Evolutionary conservation across 2,888 invertebrate species (phyloP), one percentile per base, ranked within the genome.

Genomic region (Phragmatobia fuliginosa): DNA sequence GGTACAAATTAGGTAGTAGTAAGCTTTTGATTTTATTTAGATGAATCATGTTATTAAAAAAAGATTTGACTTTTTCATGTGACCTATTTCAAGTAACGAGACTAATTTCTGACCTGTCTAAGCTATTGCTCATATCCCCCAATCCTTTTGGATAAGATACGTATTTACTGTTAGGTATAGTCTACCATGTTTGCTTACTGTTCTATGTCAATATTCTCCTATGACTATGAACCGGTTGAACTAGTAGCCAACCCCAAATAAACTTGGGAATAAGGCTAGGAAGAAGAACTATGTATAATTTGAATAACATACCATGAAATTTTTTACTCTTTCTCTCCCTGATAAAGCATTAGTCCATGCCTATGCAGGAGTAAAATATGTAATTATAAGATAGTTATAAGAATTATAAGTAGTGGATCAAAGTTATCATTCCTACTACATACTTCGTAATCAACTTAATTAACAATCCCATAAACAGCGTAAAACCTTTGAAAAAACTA

Each of bases 401-500:
- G n/a, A n/a, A n/a, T n/a, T n/a, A n/a, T n/a, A 56, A 28, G 56
- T 28, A 16, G 16, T 7, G 11, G 1, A 28, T 56, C 28, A 28
- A 16, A 28, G 16, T 28, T 16, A 28, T 28, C 1, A 59, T 16
- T 59, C 21, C 58, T 59, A 31, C 32, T 31, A n/a, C 10, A n/a
- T n/a, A 56, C 56, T 56, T 28, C 32, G 10, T n/a, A 11, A 41
- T 31, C 18, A 31, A 62, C 28, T 11, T 32, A 10, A 45, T 11
- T 6, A 21, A 33, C 6, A 25, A 62, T 59, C 32, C n/a, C 18
- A 16, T 28, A 28, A 2, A 28, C 28, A 25, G 14, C 1, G 28
- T 28, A 83, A 84, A 86, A 83, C 81, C 78, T 79, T 80, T 70
- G 81, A 84, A 80, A 79, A 52, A 28, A 82, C 81, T 70, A 72